Evolutionary conservation across 2,797 vertebrate genomes (phyloP).

Genomic region (Sebastes hubbsi): DNA sequence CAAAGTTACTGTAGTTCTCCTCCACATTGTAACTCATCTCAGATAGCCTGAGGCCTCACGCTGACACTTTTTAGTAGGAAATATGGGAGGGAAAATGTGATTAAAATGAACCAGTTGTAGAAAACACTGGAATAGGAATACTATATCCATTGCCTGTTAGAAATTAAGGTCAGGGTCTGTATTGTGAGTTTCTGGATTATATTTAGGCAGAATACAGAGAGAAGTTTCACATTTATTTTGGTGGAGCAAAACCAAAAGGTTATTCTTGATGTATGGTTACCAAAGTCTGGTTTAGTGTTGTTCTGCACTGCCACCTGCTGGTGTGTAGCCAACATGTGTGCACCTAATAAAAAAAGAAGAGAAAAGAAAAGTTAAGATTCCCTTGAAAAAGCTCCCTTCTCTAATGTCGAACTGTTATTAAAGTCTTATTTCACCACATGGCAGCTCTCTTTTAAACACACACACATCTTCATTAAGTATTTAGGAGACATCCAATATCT

Average conservation of each 20-base stretch:
- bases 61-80: not conserved
- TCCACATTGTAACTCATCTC: slow-evolving; percentile 6
- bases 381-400: not conserved
- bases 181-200: not conserved
- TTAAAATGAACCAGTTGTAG: not conserved
- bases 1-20: not conserved
- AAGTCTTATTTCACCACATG: not conserved
- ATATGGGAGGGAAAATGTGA: not conserved
- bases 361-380: not conserved
- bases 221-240: not conserved
- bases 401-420: not conserved
- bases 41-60: not conserved
- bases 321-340: not conserved
- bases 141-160: not conserved
- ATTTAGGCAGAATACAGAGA: not conserved
- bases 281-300: slow-evolving; percentile 7
- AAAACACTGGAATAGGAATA: not conserved
- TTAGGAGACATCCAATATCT: not conserved
- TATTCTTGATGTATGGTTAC: not conserved
- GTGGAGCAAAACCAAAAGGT: not conserved
- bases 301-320: slow-evolving; percentile 65
- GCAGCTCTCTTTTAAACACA: not conserved
- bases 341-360: not conserved
- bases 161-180: not conserved
- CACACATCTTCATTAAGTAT: not conserved